These are phyloP conservation scores for Meteorus colon DNA, from an alignment of 2,888 invertebrate genomes.

Conservation along the genomic window DNA sequence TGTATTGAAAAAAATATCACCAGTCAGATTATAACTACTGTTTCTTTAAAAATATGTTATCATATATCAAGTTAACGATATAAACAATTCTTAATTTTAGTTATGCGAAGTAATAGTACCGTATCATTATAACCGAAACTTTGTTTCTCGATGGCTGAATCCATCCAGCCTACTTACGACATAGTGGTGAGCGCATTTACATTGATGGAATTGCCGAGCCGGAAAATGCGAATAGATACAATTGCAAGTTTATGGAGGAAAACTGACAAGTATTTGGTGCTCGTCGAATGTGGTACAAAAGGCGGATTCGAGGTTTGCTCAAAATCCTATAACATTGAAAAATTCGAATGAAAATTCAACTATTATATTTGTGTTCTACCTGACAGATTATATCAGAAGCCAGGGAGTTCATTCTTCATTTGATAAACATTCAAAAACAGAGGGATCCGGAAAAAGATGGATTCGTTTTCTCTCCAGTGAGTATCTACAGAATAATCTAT, in stretches of 20 bases:
- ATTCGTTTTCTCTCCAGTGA: constrained; percentile 86
- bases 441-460: constrained; percentile 71
- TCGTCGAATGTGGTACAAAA: constrained; percentile 89
- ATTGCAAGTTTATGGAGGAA: constrained; percentile 90
- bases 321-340: constrained; percentile 18
- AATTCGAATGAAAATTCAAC: constrained; percentile 28
- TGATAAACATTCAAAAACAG: constrained; percentile 63
- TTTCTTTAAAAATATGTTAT: no score
- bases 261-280: constrained; percentile 85
- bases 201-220: constrained; percentile 85
- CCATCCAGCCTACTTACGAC: constrained; percentile 80
- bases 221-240: constrained; percentile 80
- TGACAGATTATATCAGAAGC: constrained; percentile 84
- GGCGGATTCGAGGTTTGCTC: constrained; percentile 82
- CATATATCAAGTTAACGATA: no score
- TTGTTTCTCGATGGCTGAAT: constrained; percentile 38
- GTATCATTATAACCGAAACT: constrained; percentile 58
- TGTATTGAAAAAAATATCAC: no score
- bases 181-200: constrained; percentile 88
- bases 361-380: constrained; percentile 38
- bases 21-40: no score
- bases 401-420: constrained; percentile 83
- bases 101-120: no score
- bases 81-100: no score
- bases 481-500: constrained; percentile 57